These are phyloP conservation scores for Lasioglossum villosulum DNA, from an alignment of 2,888 invertebrate species.

Conservation along the genomic window DNA sequence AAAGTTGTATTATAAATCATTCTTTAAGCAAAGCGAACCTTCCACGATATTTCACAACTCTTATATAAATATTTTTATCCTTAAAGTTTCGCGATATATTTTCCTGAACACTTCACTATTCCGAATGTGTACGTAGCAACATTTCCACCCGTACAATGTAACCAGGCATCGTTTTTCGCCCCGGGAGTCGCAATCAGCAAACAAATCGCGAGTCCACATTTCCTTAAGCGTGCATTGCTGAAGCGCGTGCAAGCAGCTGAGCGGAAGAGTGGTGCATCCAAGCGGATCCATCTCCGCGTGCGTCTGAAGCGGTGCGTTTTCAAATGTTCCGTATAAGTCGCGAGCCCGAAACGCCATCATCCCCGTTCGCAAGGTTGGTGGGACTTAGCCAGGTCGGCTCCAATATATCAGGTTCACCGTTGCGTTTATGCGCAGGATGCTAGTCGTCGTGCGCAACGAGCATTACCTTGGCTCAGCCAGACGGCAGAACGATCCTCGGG, in stretches of 20 bases:
- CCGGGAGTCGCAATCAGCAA: neutral
- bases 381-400: neutral
- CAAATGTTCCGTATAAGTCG: conserved; percentile 16
- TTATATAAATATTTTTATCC: neutral
- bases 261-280: neutral
- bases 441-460: conserved; percentile 22
- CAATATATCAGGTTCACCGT: conserved; percentile 8
- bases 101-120: neutral
- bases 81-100: neutral
- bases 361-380: neutral
- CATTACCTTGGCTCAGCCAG: conserved; percentile 19
- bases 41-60: neutral
- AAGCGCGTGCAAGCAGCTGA: neutral
- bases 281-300: neutral
- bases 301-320: neutral
- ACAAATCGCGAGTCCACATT: neutral
- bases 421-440: conserved; percentile 12
- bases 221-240: neutral
- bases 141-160: neutral
- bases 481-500: conserved; percentile 27
- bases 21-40: too few relatives aligned
- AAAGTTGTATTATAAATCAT: too few relatives aligned
- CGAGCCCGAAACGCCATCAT: conserved; percentile 2
- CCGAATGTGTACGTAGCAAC: neutral
- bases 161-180: neutral